Percentiles rank a stretch among this genome's conserved stretches.
Conservation (phyloP, 2,888 invertebrate genomes). For the Tachina grossa region DNA sequence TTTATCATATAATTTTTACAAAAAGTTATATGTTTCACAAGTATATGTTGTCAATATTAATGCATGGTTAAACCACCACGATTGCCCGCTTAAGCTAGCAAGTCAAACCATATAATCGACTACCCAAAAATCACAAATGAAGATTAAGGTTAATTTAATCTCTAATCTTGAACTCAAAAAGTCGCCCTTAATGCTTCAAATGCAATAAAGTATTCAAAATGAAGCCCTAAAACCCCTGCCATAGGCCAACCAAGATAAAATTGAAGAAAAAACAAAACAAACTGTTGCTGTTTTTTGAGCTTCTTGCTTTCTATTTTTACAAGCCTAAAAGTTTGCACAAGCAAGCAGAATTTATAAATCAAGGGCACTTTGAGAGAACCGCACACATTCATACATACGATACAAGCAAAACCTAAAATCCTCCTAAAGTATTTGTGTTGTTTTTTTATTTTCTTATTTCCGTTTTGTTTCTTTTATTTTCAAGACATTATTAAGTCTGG, state of each 20-base stretch:
- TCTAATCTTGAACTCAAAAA: no score
- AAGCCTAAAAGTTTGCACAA: conserved; percentile 24
- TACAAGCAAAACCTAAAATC: not conserved
- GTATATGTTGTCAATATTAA: no score
- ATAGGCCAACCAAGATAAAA: not conserved
- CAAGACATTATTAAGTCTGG: conserved; percentile 51
- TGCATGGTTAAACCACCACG: no score
- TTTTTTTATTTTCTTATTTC: not conserved
- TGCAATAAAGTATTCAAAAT: conserved; percentile 22
- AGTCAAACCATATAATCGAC: no score
- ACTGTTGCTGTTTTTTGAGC: conserved; percentile 32
- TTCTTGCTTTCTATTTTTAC: not conserved
- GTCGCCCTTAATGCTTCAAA: conserved; percentile 4
- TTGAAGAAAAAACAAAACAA: conserved; percentile 3
- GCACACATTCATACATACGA: not conserved
- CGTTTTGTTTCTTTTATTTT: not conserved
- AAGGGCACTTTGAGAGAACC: not conserved
- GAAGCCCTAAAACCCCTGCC: not conserved
- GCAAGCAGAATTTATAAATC: not conserved
- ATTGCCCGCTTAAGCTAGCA: no score
- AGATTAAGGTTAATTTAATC: no score
- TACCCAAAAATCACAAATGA: no score
- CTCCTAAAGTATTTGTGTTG: not conserved
- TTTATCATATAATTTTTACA: no score
- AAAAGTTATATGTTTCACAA: no score